A percentile compares a stretch with the other conserved stretches of the same genome.
These are phyloP conservation scores for Drosophila anomalipes DNA, from an alignment of 2,888 invertebrate genomes.

Conservation along the genomic window DNA sequence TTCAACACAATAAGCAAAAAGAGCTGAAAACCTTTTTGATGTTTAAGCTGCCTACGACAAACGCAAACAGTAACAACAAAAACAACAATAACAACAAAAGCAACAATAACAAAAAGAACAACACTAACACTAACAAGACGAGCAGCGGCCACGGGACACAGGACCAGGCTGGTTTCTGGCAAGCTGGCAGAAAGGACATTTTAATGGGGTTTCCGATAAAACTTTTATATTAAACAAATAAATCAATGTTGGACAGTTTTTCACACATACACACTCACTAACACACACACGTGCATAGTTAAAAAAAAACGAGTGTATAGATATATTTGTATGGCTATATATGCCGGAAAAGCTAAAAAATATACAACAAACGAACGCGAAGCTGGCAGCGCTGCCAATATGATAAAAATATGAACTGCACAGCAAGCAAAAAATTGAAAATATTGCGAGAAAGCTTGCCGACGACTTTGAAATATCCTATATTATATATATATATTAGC, in stretches of 20 bases:
- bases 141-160: constrained; percentile 47
- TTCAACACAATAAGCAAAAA: constrained; percentile 54
- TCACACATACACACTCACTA: constrained; percentile 60
- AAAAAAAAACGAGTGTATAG: constrained; percentile 71
- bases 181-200: constrained; percentile 81
- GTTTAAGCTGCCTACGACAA: constrained; percentile 80
- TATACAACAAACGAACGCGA: constrained; percentile 61
- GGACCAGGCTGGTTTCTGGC: constrained; percentile 55
- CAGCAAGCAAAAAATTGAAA: constrained; percentile 48
- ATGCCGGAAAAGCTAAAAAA: constrained; percentile 80
- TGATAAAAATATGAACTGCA: constrained; percentile 80
- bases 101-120: constrained; percentile 23
- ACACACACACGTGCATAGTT: constrained; percentile 56
- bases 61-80: constrained; percentile 63
- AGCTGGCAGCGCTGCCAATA: constrained; percentile 74
- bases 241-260: constrained; percentile 81
- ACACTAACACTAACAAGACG: constrained; percentile 16
- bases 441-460: not conserved
- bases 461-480: not conserved
- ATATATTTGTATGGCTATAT: constrained; percentile 71
- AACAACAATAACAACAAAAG: constrained; percentile 33
- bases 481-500: too few species aligned
- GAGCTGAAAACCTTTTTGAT: constrained; percentile 76
- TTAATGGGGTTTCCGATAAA: constrained; percentile 83
- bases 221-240: constrained; percentile 83